Evolutionary conservation across 2,888 invertebrate genomes (phyloP).

Genomic region (Lasioglossum zephyrum): DNA sequence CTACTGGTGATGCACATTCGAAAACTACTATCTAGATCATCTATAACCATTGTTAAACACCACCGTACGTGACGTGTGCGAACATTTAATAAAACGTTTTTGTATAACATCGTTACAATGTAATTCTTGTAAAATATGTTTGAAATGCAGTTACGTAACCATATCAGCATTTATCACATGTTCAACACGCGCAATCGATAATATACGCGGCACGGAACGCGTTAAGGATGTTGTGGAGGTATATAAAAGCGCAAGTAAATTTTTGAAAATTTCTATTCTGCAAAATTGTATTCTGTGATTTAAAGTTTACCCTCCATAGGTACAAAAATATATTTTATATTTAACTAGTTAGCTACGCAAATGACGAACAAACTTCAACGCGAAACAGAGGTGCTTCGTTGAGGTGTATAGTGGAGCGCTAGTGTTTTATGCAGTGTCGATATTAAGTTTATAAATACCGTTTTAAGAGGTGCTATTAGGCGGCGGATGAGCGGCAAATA

Average conservation of each 20-base stretch:
- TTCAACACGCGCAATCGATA: neutral
- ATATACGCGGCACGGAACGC: too few relatives aligned
- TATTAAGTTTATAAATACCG: slow-evolving; percentile 30
- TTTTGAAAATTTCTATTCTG: too few relatives aligned
- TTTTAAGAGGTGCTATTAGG: slow-evolving; percentile 3
- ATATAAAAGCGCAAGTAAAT: too few relatives aligned
- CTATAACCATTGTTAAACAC: neutral
- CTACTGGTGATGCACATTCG: neutral
- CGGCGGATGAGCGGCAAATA: slow-evolving; percentile 14
- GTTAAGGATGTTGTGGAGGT: too few relatives aligned
- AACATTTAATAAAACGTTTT: neutral
- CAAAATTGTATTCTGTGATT: neutral
- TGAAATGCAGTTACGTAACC: neutral
- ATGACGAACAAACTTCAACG: neutral
- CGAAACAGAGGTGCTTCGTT: neutral
- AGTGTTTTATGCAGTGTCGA: neutral
- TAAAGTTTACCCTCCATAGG: neutral
- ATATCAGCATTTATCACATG: neutral
- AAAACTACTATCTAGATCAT: neutral
- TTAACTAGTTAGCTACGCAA: neutral
- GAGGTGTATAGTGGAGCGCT: neutral
- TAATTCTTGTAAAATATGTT: neutral
- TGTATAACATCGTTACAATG: neutral
- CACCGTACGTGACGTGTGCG: neutral
- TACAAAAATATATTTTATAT: neutral